Evolutionary conservation across 2,113 vertebrate species (phyloP).

Genomic region (Orientallactaga bullata): DNA sequence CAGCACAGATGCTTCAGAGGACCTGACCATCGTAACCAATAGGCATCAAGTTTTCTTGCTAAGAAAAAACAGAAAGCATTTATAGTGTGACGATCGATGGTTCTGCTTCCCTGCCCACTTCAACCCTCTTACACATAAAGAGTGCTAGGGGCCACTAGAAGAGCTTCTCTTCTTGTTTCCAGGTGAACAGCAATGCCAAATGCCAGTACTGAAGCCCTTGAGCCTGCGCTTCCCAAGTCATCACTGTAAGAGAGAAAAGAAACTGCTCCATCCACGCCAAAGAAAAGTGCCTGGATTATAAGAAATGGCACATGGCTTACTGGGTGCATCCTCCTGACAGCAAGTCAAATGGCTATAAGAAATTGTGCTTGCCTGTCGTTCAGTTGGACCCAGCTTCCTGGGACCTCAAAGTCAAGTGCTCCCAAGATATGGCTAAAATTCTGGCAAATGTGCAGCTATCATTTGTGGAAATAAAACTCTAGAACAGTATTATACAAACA

Average conservation of each 20-base stretch:
- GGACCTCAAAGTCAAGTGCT: slow-evolving; percentile 75
- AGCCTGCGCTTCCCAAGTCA: not conserved
- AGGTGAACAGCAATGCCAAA: not conserved
- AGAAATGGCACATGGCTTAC: slow-evolving; percentile 47
- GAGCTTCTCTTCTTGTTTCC: not conserved
- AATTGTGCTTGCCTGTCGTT: slow-evolving; percentile 77
- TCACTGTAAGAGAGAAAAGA: slow-evolving; percentile 39
- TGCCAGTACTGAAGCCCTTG: fast-evolving
- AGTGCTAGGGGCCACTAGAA: not conserved
- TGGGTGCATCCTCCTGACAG: slow-evolving; percentile 59
- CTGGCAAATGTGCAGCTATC: slow-evolving; percentile 79
- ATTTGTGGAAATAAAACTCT: slow-evolving; percentile 64
- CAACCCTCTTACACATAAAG: not conserved
- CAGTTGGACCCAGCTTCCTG: slow-evolving; percentile 67
- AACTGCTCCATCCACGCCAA: slow-evolving; percentile 6
- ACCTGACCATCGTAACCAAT: not conserved
- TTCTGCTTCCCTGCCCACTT: not conserved
- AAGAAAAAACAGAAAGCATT: not conserved
- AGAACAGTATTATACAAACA: slow-evolving; percentile 81
- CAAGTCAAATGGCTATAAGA: slow-evolving; percentile 81
- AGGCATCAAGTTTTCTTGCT: not conserved
- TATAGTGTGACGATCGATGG: not conserved
- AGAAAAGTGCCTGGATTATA: slow-evolving; percentile 27
- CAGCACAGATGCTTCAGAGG: not conserved
- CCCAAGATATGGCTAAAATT: slow-evolving; percentile 83